Conservation (phyloP, 37 sponge, comb jelly and placozoan genomes). For the Haliclona indistincta region DNA sequence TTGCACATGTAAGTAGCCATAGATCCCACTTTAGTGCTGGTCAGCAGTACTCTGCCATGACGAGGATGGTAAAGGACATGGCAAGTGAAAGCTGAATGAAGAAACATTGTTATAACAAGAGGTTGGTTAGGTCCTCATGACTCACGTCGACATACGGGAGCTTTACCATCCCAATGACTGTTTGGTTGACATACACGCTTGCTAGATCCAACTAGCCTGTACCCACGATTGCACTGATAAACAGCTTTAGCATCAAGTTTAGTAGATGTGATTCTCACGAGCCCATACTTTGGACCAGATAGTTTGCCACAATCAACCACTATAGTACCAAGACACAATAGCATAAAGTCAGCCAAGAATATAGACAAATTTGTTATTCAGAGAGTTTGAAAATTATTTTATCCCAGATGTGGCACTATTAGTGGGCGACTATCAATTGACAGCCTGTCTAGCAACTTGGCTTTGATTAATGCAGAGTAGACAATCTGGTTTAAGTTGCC, state of each 20-base stretch:
- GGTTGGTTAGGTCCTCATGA: no score
- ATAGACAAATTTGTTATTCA: neutral
- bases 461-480: no score
- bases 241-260: slow-evolving; percentile 1
- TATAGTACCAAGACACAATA: neutral
- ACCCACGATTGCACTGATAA: slow-evolving; percentile 51
- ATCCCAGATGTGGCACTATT: no score
- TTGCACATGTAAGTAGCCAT: slow-evolving; percentile 49
- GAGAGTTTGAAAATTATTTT: no score
- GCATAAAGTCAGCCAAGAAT: neutral
- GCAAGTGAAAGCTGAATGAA: slow-evolving; percentile 23
- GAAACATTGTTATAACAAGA: neutral
- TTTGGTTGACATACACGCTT: slow-evolving; percentile 30
- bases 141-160: slow-evolving; percentile 10
- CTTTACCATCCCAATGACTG: slow-evolving; percentile 10
- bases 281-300: slow-evolving; percentile 22
- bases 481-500: no score
- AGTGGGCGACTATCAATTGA: no score
- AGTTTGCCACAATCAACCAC: slow-evolving; percentile 18
- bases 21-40: slow-evolving; percentile 18
- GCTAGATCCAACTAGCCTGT: slow-evolving; percentile 11
- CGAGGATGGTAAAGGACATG: neutral
- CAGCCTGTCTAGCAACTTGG: no score
- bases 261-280: neutral
- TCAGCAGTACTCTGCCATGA: slow-evolving; percentile 37